A percentile compares a stretch with the other conserved stretches of the same genome.
Evolutionary conservation across 2,113 vertebrate species (phyloP).

Genomic region (Pluvianellus socialis): DNA sequence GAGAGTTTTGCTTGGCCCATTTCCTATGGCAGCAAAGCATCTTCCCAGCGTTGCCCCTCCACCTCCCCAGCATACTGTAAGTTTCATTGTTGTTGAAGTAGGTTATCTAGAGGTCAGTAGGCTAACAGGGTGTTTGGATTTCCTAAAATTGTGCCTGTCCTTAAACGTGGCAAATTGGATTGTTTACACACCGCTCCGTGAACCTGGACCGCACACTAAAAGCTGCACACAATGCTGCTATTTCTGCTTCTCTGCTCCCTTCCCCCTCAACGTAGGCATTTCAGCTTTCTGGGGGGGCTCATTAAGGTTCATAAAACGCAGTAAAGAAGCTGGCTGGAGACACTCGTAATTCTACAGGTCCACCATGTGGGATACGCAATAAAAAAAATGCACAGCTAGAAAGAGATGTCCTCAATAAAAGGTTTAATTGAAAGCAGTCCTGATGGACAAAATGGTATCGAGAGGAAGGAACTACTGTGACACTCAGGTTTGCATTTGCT

Average conservation of each 20-base stretch:
- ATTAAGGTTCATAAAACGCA: conserved; percentile 25
- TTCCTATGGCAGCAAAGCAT: conserved; percentile 51
- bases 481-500: conserved; percentile 18
- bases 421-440: conserved; percentile 43
- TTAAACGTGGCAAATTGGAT: conserved; percentile 47
- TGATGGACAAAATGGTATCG: not conserved
- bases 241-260: conserved; percentile 57
- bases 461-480: conserved; percentile 47
- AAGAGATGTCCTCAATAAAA: conserved; percentile 48
- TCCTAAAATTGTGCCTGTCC: conserved; percentile 86
- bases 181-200: conserved; percentile 37
- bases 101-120: conserved; percentile 78
- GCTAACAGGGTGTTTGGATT: conserved; percentile 81
- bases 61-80: conserved; percentile 28
- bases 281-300: not conserved
- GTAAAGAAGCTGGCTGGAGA: conserved; percentile 37
- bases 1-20: conserved; percentile 27
- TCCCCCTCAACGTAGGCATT: not conserved
- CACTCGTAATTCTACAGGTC: conserved; percentile 26
- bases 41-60: not conserved
- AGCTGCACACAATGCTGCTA: conserved; percentile 31
- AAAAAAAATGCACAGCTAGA: not conserved
- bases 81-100: conserved; percentile 71
- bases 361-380: not conserved
- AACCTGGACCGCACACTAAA: not conserved